phyloP scores from a whole-genome alignment of 2,888 invertebrate species.

The Chouioia cunea region DNA sequence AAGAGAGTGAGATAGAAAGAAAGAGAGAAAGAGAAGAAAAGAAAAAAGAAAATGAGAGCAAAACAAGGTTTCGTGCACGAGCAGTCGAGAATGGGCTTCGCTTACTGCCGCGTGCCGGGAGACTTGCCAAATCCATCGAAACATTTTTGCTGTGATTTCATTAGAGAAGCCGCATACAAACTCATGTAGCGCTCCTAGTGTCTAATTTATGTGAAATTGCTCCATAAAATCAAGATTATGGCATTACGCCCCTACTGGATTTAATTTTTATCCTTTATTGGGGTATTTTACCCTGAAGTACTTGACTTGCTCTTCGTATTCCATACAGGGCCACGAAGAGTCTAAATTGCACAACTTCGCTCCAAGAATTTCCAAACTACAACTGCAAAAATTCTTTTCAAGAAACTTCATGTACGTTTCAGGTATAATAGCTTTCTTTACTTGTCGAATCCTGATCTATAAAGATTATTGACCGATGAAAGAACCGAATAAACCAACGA shows the following conservation, averaged over 20 bases:
- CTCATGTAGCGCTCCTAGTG: background rate
- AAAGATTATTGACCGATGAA: no score
- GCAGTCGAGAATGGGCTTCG: slow-evolving; percentile 9
- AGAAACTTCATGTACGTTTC: slow-evolving; percentile 15
- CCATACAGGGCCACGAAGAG: no score
- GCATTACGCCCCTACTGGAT: slow-evolving; percentile 30
- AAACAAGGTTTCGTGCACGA: slow-evolving; percentile 31
- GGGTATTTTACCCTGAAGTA: slow-evolving; percentile 27
- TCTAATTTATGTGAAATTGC: slow-evolving; percentile 43
- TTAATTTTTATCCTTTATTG: slow-evolving; percentile 45
- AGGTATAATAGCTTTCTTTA: background rate
- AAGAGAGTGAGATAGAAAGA: background rate
- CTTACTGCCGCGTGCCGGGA: slow-evolving; percentile 11
- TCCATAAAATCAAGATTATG: slow-evolving; percentile 45
- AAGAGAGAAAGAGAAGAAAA: background rate
- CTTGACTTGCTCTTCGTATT: background rate
- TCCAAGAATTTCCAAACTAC: background rate
- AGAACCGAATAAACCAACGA: no score
- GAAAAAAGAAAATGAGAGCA: slow-evolving; percentile 4
- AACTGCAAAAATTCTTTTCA: slow-evolving; percentile 34
- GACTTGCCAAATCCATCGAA: slow-evolving; percentile 46
- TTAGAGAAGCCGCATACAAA: slow-evolving; percentile 28
- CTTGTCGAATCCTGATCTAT: no score
- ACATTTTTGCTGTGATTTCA: slow-evolving; percentile 45
- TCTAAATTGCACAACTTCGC: slow-evolving; percentile 9